Conservation (phyloP, 2,888 invertebrate species). For the Muschampia staudingeri region DNA sequence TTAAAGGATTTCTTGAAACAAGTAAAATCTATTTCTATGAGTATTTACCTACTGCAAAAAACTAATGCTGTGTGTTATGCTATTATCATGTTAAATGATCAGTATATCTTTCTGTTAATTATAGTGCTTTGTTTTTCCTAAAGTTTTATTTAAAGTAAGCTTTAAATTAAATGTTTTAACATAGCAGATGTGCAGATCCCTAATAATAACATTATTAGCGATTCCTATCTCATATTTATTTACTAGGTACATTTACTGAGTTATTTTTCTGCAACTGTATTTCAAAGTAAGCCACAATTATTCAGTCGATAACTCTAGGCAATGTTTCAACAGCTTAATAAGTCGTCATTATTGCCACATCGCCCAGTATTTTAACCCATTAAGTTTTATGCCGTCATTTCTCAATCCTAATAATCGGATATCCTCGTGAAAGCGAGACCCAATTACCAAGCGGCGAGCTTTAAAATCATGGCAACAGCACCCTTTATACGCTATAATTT, state of each 20-base stretch:
- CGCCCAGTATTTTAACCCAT: conserved; percentile 35
- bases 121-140: no score
- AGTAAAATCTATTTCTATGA: no score
- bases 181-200: no score
- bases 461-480: conserved; percentile 22
- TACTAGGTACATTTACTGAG: background rate
- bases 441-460: conserved; percentile 32
- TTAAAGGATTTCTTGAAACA: no score
- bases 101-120: no score
- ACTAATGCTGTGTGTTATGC: no score
- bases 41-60: no score
- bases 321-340: conserved; percentile 46
- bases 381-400: conserved; percentile 46
- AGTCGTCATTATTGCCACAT: conserved; percentile 39
- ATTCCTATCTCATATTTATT: background rate
- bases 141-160: no score
- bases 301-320: conserved; percentile 22
- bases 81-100: no score
- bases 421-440: conserved; percentile 41
- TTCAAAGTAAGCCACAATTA: conserved; percentile 37
- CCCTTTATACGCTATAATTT: conserved; percentile 29
- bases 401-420: conserved; percentile 38
- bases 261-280: conserved; percentile 11
- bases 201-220: no score
- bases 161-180: no score